A percentile compares a stretch with the other conserved stretches of the same genome.
Evolutionary conservation across 1,140 invertebrate genomes (phyloP).

Genomic region (Cydia fagiglandana): DNA sequence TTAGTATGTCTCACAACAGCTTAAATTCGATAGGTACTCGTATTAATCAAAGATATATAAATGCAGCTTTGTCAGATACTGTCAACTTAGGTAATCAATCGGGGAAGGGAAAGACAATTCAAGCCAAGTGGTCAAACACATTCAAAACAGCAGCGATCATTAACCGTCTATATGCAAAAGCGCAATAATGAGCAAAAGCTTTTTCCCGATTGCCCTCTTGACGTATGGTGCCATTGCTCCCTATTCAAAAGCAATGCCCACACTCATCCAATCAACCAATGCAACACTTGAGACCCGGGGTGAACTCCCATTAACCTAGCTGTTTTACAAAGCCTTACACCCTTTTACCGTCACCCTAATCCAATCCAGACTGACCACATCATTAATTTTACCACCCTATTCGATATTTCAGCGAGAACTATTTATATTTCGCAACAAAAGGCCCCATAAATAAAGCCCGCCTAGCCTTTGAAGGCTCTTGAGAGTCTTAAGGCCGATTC

Average conservation of each 20-base stretch:
- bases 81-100: too few relatives aligned
- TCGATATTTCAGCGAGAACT: conserved; percentile 72
- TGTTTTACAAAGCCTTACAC: conserved; percentile 66
- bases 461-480: conserved; percentile 69
- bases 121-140: not conserved
- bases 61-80: too few relatives aligned
- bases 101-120: too few relatives aligned
- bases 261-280: conserved; percentile 43
- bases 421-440: conserved; percentile 77
- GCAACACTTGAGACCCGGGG: conserved; percentile 38
- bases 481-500: too few relatives aligned
- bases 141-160: not conserved
- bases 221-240: conserved; percentile 3
- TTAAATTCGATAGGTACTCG: too few relatives aligned
- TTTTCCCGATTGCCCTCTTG: conserved; percentile 2
- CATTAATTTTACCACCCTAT: conserved; percentile 75
- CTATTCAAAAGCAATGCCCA: conserved; percentile 12
- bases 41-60: too few relatives aligned
- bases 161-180: conserved; percentile 1
- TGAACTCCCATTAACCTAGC: conserved; percentile 55
- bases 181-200: conserved; percentile 16
- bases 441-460: conserved; percentile 70
- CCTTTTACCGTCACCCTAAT: conserved; percentile 70
- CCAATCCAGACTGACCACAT: conserved; percentile 73
- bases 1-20: too few relatives aligned